These are phyloP conservation scores for Stichopus chloronotus DNA, from an alignment of 35 echinoderm and acorn worm genomes.

Conservation along the genomic window DNA sequence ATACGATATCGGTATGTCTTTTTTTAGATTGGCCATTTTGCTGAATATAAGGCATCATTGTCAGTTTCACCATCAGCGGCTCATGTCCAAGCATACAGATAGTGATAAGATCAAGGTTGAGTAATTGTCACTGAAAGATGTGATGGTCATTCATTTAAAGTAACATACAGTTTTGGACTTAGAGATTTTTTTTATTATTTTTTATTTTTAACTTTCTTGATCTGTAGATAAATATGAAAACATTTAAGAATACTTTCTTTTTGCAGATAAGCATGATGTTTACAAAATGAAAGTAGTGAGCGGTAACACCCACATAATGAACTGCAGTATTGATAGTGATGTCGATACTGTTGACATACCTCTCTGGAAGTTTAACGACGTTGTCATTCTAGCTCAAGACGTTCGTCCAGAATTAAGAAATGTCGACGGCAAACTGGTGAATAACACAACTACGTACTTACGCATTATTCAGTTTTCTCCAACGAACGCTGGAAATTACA, in stretches of 20 bases:
- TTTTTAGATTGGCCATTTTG: no score
- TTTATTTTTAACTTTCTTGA: no score
- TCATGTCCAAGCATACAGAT: no score
- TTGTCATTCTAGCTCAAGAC: not conserved
- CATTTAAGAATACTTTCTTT: not conserved
- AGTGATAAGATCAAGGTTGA: no score
- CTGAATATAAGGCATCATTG: no score
- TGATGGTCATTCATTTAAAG: no score
- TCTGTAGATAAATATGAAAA: no score
- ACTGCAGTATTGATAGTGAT: not conserved
- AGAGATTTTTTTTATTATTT: no score
- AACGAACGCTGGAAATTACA: not conserved
- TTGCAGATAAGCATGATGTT: not conserved
- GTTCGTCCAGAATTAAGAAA: not conserved
- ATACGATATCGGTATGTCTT: no score
- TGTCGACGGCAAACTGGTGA: not conserved
- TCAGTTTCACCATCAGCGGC: no score
- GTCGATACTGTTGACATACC: not conserved
- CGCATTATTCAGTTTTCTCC: not conserved
- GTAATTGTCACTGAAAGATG: no score
- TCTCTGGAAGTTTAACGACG: not conserved
- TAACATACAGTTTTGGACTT: no score
- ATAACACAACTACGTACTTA: not conserved
- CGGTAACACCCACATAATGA: not conserved
- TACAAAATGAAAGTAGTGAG: not conserved